These are phyloP conservation scores for Campaea margaritaria DNA, from an alignment of 2,888 invertebrate species.

Conservation along the genomic window DNA sequence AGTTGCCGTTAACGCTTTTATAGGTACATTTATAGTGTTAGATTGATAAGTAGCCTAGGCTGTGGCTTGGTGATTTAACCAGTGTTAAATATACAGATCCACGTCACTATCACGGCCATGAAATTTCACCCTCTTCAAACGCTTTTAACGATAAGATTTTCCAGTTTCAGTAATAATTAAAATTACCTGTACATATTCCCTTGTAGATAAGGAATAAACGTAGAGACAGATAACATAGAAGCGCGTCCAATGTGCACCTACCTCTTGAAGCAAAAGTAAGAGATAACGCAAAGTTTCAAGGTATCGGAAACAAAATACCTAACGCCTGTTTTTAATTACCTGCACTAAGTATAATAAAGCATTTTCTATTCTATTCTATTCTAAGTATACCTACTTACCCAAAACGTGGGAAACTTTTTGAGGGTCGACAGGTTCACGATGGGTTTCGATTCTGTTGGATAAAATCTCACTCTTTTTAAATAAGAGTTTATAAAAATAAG, in stretches of 20 bases:
- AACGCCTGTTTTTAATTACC: background rate
- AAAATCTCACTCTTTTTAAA: no score
- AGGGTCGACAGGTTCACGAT: background rate
- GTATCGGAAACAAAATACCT: conserved; percentile 10
- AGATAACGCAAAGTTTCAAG: conserved; percentile 12
- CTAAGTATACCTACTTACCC: no score
- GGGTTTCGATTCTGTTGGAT: background rate
- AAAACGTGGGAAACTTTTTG: background rate
- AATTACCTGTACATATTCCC: conserved; percentile 12
- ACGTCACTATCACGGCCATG: background rate
- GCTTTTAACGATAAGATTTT: conserved; percentile 1
- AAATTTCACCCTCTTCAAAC: background rate
- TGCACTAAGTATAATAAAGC: no score
- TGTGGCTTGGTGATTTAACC: background rate
- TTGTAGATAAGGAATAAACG: background rate
- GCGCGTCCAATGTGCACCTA: background rate
- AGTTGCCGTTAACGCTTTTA: background rate
- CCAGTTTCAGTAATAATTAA: background rate
- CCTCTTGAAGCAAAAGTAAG: conserved; percentile 2
- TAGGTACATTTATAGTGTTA: background rate
- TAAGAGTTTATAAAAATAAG: no score
- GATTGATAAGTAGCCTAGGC: conserved; percentile 4
- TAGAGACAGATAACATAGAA: conserved; percentile 6
- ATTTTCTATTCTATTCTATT: no score
- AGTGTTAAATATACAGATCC: background rate